Percentiles rank a stretch among this genome's conserved stretches.
phyloP scores from a whole-genome alignment of 2,888 invertebrate species.

The Lordiphosa andalusiaca region DNA sequence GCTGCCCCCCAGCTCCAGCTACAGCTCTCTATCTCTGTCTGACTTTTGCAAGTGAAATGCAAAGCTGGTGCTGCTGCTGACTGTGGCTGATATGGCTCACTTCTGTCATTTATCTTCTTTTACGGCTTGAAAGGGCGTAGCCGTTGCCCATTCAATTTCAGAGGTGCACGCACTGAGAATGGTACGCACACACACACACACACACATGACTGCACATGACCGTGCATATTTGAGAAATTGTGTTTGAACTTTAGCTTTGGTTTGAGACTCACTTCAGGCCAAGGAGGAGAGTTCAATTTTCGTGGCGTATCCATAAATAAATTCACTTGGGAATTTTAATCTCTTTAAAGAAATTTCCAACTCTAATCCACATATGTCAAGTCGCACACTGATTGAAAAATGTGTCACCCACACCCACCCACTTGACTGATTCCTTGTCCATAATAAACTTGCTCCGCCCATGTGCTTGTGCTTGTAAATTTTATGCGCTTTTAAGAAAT shows the following conservation, averaged over 20 bases:
- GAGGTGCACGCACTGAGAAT: slow-evolving; percentile 58
- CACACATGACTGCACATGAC: slow-evolving; percentile 38
- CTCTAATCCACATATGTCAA: neutral
- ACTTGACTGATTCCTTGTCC: slow-evolving; percentile 33
- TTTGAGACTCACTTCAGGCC: slow-evolving; percentile 37
- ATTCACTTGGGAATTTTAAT: too few relatives aligned
- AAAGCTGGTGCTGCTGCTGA: slow-evolving; percentile 39
- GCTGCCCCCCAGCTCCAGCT: slow-evolving; percentile 1
- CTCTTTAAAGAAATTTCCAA: neutral
- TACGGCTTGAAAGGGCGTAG: slow-evolving; percentile 54
- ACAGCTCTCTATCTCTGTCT: too few relatives aligned
- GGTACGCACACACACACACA: slow-evolving; percentile 12
- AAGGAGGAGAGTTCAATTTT: neutral
- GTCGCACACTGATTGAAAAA: slow-evolving; percentile 60
- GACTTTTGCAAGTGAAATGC: slow-evolving; percentile 16
- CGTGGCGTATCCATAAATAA: too few relatives aligned
- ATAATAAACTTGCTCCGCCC: slow-evolving; percentile 42
- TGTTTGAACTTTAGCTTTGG: slow-evolving; percentile 75
- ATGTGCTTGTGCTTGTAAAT: slow-evolving; percentile 25
- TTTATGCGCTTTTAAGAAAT: slow-evolving; percentile 63
- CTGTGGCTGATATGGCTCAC: slow-evolving; percentile 70
- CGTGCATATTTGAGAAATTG: slow-evolving; percentile 71
- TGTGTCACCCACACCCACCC: slow-evolving; percentile 37
- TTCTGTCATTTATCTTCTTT: slow-evolving; percentile 73
- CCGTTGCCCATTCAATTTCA: slow-evolving; percentile 62